These are phyloP conservation scores for Myocastor coypus DNA, from an alignment of 2,113 vertebrate species.

Conservation along the genomic window DNA sequence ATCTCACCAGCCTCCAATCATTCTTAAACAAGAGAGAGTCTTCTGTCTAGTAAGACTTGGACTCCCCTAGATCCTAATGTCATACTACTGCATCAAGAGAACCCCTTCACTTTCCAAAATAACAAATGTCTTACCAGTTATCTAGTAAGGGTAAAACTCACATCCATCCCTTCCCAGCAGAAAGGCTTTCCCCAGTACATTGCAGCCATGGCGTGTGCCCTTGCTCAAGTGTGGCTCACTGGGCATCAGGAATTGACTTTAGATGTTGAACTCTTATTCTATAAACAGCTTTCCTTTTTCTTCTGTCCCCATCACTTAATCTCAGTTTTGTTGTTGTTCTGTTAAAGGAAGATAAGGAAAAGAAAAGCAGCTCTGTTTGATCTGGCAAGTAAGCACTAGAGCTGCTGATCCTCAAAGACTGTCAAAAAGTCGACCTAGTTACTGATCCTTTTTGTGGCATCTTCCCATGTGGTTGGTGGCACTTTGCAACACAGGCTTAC, in stretches of 20 bases:
- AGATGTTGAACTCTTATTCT: neutral
- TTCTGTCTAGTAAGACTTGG: neutral
- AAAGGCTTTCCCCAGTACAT: neutral
- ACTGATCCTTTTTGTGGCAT: conserved; percentile 76
- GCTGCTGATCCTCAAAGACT: conserved; percentile 73
- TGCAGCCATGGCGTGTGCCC: fast-evolving
- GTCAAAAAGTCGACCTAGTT: conserved; percentile 83
- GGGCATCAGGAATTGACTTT: neutral
- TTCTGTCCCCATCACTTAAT: neutral
- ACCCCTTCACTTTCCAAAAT: conserved; percentile 34
- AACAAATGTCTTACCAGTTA: neutral
- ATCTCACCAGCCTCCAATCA: neutral
- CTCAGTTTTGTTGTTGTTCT: conserved; percentile 7
- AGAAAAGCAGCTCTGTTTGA: conserved; percentile 72
- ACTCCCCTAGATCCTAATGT: neutral
- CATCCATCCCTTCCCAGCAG: neutral
- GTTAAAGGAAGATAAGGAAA: conserved; percentile 78
- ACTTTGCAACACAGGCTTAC: conserved; percentile 79
- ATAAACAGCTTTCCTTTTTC: neutral
- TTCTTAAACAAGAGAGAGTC: neutral
- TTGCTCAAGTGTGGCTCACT: neutral
- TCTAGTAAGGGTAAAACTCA: neutral
- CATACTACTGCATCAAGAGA: neutral
- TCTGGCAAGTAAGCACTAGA: conserved; percentile 75
- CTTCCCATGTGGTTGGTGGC: conserved; percentile 70